Evolutionary conservation across 2,113 vertebrate species (phyloP).

Genomic region (Dasypus novemcinctus): DNA sequence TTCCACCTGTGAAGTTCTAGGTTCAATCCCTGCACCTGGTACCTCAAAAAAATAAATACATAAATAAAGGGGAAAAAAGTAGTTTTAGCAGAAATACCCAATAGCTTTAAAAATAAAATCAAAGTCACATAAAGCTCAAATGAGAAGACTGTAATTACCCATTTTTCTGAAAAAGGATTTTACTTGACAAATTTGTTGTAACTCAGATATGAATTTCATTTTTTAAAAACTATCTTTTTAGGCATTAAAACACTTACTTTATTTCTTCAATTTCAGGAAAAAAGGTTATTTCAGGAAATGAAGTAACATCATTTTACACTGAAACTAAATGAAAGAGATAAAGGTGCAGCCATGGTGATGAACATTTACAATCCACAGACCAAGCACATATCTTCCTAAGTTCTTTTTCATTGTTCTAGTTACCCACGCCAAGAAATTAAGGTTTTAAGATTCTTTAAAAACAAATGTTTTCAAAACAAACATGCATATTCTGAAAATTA

Average conservation of each 20-base stretch:
- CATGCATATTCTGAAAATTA: background rate
- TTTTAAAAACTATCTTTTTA: background rate
- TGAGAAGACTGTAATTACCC: background rate
- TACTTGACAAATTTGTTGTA: slow-evolving; percentile 30
- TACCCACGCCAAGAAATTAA: background rate
- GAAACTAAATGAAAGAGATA: slow-evolving; percentile 30
- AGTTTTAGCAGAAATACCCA: too few relatives aligned
- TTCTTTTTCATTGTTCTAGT: background rate
- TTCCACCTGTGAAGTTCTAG: too few relatives aligned
- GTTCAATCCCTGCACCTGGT: too few relatives aligned
- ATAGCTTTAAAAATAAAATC: too few relatives aligned
- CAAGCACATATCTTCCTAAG: background rate
- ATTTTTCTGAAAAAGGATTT: slow-evolving; percentile 28
- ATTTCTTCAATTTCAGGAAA: slow-evolving; percentile 50
- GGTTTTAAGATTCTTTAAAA: slow-evolving; percentile 23
- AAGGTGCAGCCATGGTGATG: background rate
- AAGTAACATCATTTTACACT: slow-evolving; percentile 19
- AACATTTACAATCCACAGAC: background rate
- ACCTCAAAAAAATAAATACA: too few relatives aligned
- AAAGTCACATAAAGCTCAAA: background rate
- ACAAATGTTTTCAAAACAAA: slow-evolving; percentile 44
- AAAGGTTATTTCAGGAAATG: background rate
- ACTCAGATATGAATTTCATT: background rate
- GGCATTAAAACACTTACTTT: slow-evolving; percentile 9
- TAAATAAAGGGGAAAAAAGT: too few relatives aligned